Evolutionary conservation across 2,888 invertebrate genomes (phyloP).

Genomic region (Perizoma affinitatum): DNA sequence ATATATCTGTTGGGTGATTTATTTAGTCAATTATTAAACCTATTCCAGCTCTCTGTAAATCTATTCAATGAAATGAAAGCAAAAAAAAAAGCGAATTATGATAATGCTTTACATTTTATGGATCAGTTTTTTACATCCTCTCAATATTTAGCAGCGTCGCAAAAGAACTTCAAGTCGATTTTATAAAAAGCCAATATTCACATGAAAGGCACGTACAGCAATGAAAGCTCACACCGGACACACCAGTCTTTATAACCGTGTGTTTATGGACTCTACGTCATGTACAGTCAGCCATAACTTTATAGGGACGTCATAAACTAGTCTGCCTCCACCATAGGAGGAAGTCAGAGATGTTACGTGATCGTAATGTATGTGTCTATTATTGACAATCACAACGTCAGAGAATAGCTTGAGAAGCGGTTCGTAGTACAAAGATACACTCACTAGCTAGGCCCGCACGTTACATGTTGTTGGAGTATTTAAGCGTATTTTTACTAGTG

Average conservation of each 20-base stretch:
- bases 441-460: not conserved
- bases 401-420: constrained; percentile 5
- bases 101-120: not conserved
- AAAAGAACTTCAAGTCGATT: constrained; percentile 20
- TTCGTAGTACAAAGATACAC: constrained; percentile 2
- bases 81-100: too few relatives aligned
- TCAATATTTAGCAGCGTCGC: constrained; percentile 7
- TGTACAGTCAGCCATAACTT: constrained; percentile 51
- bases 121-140: not conserved
- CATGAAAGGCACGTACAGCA: constrained; percentile 38
- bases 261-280: constrained; percentile 54
- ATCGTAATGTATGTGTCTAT: constrained; percentile 37
- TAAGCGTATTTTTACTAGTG: too few relatives aligned
- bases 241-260: constrained; percentile 46
- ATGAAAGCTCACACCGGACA: constrained; percentile 42
- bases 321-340: constrained; percentile 40
- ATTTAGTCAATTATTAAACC: too few relatives aligned
- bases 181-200: constrained; percentile 33
- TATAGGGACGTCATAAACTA: constrained; percentile 53
- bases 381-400: constrained; percentile 32
- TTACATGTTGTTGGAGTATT: too few relatives aligned
- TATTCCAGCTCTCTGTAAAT: too few relatives aligned
- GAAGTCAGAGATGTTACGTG: constrained; percentile 42
- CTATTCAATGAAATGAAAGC: too few relatives aligned
- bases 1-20: too few relatives aligned